Conservation (phyloP, 1,140 invertebrate genomes). For the Hetaerina americana region DNA sequence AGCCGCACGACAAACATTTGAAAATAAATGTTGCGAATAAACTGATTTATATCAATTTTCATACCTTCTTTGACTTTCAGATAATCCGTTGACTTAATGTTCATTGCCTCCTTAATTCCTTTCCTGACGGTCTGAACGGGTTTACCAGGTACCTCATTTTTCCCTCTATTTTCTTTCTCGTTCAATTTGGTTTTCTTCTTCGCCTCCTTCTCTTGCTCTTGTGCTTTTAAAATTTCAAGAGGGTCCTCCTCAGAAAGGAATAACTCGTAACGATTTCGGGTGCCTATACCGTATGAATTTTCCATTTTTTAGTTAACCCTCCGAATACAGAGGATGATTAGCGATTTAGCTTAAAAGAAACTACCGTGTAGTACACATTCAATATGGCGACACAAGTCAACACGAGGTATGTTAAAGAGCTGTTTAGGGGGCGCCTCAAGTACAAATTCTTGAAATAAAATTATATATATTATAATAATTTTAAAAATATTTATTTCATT, state of each 20-base stretch:
- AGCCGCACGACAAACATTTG: too few species aligned
- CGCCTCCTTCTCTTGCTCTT: constrained; percentile 62
- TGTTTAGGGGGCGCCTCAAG: neutral
- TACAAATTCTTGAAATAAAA: too few species aligned
- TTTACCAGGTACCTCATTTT: constrained; percentile 35
- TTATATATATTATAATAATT: too few species aligned
- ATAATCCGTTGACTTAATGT: constrained; percentile 40
- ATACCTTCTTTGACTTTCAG: constrained; percentile 39
- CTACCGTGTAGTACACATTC: neutral
- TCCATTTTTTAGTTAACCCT: constrained; percentile 50
- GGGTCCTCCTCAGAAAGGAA: constrained; percentile 79
- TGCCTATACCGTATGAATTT: constrained; percentile 81
- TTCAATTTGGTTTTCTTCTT: constrained; percentile 71
- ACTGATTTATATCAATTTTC: too few species aligned
- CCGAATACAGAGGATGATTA: neutral
- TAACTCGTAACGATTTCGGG: constrained; percentile 83
- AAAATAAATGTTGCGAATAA: too few species aligned
- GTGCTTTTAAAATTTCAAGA: constrained; percentile 68
- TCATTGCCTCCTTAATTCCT: constrained; percentile 53
- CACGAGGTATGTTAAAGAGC: neutral
- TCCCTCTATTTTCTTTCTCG: constrained; percentile 75
- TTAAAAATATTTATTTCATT: too few species aligned
- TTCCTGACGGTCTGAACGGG: constrained; percentile 38
- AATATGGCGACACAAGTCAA: neutral
- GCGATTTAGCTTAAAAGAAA: neutral